phyloP scores from a whole-genome alignment of 2,888 invertebrate species.

The Callimorpha dominula region DNA sequence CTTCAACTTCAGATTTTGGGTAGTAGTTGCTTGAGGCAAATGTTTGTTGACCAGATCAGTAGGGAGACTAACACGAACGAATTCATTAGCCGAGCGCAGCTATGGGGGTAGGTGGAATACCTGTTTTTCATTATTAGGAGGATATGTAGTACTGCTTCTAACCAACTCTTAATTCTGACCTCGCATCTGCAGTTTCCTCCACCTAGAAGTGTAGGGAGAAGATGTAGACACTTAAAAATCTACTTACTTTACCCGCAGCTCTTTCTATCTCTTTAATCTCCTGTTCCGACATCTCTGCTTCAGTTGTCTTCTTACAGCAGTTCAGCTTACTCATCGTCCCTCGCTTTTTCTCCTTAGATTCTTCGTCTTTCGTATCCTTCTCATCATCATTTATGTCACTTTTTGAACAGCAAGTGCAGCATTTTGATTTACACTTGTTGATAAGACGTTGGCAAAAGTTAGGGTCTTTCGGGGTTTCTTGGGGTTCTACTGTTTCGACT shows the following conservation, averaged over 20 bases:
- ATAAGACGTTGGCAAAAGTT: constrained; percentile 76
- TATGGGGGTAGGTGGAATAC: too few relatives aligned
- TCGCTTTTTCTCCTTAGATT: constrained; percentile 51
- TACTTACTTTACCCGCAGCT: constrained; percentile 79
- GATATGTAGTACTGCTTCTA: too few relatives aligned
- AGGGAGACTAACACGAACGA: too few relatives aligned
- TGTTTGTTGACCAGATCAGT: too few relatives aligned
- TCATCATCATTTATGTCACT: constrained; percentile 61
- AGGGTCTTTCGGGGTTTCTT: constrained; percentile 59
- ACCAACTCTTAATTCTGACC: too few relatives aligned
- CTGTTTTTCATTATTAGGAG: too few relatives aligned
- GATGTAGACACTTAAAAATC: not conserved
- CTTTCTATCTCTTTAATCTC: constrained; percentile 69
- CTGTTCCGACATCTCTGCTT: constrained; percentile 61
- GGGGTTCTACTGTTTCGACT: constrained; percentile 29
- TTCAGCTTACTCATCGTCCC: constrained; percentile 72
- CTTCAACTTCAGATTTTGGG: too few relatives aligned
- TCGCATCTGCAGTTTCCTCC: too few relatives aligned
- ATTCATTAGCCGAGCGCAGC: too few relatives aligned
- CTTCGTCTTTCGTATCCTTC: constrained; percentile 47
- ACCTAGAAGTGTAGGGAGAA: not conserved
- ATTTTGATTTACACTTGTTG: constrained; percentile 77
- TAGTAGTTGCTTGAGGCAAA: too few relatives aligned
- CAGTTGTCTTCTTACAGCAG: constrained; percentile 76
- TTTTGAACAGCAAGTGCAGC: constrained; percentile 83